Evolutionary conservation across 1,140 invertebrate genomes (phyloP), one percentile per base, ranked within the genome.

Genomic region (Drosophila suzukii): DNA sequence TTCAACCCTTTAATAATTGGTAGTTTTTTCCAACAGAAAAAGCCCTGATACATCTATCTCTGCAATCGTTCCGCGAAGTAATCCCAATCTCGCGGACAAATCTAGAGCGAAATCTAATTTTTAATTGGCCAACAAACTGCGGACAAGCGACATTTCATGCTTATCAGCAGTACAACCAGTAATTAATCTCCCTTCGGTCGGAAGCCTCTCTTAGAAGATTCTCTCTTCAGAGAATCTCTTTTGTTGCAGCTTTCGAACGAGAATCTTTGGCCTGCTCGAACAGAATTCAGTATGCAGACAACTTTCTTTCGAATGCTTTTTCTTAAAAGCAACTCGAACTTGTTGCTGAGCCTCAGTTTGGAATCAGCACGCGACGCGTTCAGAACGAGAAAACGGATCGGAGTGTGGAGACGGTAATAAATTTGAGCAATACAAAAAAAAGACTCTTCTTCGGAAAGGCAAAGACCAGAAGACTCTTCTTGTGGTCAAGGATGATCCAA

Each of bases 271-370:
- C 47, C 43, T 13, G 49, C 41, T 47, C 20, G 36, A 50, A 71
- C 41, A 78, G 66, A 61, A 55, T 60, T 43, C 51, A 43, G 50
- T 78, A 66, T 82, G 78, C 65, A 81, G 71, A 75, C 78, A 79
- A 86, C 82, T 86, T 86, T 86, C 82, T 88, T 86, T 55, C 66
- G 78, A 63, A 53, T 58, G 70, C 75, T 89, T 88, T 70, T 88
- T 89, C 73, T 80, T 76, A 88, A 89, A 83, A 88, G 84, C 84
- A 68, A 80, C 67, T 50, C 67, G 62, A 39, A 61, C 47, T 27
- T 62, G 60, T 59, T 60, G 32, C 63, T 39, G 68, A 27, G 30
- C 51, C 43, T 80, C 84, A 88, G 83, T 88, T 67, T 20, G 67
- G 56, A 54, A 59, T 47, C 76, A 83, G 78, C 84, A 83, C 83